Conservation (phyloP, 2,113 vertebrate species). For the Scortum barcoo region DNA sequence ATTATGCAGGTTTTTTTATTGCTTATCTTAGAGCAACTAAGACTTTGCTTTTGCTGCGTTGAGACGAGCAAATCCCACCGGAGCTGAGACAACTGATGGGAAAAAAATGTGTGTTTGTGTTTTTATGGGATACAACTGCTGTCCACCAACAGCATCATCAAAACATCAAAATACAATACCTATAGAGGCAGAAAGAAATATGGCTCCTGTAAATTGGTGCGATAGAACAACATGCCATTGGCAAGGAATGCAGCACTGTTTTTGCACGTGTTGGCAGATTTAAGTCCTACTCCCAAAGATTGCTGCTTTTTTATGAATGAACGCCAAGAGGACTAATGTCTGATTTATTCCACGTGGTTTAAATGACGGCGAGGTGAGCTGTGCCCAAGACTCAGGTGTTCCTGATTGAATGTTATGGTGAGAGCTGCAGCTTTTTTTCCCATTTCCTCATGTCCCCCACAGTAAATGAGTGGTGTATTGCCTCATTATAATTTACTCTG, state of each 20-base stretch:
- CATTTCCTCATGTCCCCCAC: conserved; percentile 10
- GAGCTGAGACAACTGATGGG: not conserved
- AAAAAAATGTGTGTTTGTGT: conserved; percentile 18
- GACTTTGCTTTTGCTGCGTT: not conserved
- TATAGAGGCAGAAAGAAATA: not conserved
- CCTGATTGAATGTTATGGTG: conserved; percentile 34
- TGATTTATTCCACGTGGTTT: conserved; percentile 29
- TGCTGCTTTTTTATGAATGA: conserved; percentile 21
- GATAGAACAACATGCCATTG: not conserved
- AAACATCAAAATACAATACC: conserved; percentile 28
- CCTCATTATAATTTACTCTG: conserved; percentile 19
- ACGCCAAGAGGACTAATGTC: conserved; percentile 23
- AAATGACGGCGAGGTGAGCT: conserved; percentile 35
- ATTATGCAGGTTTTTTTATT: conserved; percentile 23
- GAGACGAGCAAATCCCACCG: conserved; percentile 32
- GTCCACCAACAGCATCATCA: no score
- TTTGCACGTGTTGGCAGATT: conserved; percentile 21
- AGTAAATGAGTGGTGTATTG: conserved; percentile 29
- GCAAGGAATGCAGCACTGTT: conserved; percentile 3
- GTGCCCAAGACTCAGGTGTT: conserved; percentile 20
- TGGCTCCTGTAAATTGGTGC: not conserved
- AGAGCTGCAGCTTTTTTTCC: conserved; percentile 31
- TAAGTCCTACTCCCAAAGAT: conserved; percentile 8
- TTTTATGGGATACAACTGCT: conserved; percentile 3
- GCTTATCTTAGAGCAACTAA: conserved; percentile 9